Evolutionary conservation across 2,113 vertebrate species (phyloP).

Genomic region (Osmerus mordax): DNA sequence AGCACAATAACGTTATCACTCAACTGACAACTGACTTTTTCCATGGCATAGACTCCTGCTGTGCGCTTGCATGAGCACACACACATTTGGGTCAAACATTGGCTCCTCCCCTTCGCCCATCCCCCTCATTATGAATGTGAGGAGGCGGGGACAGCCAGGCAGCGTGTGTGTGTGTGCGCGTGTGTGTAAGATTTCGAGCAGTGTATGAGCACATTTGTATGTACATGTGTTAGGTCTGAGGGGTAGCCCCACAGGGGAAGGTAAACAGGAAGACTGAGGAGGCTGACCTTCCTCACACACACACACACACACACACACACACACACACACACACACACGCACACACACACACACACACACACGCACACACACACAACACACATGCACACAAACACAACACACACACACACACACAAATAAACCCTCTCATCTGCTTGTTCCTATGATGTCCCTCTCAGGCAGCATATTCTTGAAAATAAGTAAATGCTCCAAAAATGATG

Average conservation of each 20-base stretch:
- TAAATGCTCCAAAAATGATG: background rate
- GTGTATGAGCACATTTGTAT: conserved; percentile 4
- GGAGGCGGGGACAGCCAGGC: conserved; percentile 35
- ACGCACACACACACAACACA: background rate
- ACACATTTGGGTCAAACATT: conserved; percentile 27
- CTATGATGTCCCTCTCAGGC: background rate
- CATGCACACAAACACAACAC: background rate
- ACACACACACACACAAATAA: background rate
- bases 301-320: conserved; percentile 8
- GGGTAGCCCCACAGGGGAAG: conserved; percentile 35
- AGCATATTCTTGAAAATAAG: background rate
- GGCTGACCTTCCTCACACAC: background rate
- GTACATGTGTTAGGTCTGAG: conserved; percentile 29
- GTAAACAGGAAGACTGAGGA: conserved; percentile 43
- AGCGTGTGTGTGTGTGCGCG: conserved; percentile 21
- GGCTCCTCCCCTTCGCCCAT: conserved; percentile 37
- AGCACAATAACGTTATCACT: conserved; percentile 32
- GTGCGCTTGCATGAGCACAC: conserved; percentile 44
- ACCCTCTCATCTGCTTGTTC: no score
- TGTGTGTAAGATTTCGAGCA: conserved; percentile 3
- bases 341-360: background rate
- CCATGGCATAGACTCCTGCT: conserved; percentile 27
- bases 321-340: conserved; percentile 11
- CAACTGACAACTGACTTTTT: conserved; percentile 19
- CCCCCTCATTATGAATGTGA: conserved; percentile 58